Percentiles rank a stretch among this genome's conserved stretches.
These are phyloP conservation scores for Drosophila lowei DNA, from an alignment of 1,140 invertebrate species.

Conservation along the genomic window DNA sequence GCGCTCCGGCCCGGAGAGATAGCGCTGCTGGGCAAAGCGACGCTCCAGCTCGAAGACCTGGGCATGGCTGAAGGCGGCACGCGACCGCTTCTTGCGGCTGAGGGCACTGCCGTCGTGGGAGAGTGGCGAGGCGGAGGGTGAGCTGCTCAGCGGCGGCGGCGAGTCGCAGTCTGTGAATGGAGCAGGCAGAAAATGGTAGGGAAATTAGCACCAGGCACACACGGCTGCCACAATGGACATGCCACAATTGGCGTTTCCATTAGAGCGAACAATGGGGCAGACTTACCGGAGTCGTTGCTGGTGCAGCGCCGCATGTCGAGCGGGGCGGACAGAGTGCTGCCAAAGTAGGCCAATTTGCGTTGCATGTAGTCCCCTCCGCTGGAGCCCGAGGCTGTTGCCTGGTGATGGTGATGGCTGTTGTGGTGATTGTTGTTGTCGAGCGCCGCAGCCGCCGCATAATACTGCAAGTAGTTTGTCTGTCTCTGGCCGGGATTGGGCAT, in stretches of 20 bases:
- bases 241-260: constrained; percentile 35
- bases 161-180: constrained; percentile 75
- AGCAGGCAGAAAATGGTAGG: constrained; percentile 17
- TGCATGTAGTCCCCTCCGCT: constrained; percentile 58
- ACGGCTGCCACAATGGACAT: constrained; percentile 1
- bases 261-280: constrained; percentile 14
- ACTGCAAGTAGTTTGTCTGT: constrained; percentile 60
- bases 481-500: constrained; percentile 30
- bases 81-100: constrained; percentile 93
- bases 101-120: constrained; percentile 57
- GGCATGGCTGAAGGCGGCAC: constrained; percentile 97
- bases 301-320: constrained; percentile 82
- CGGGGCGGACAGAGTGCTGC: constrained; percentile 49
- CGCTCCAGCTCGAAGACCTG: constrained; percentile 97
- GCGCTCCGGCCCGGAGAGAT: constrained; percentile 96
- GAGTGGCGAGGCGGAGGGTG: constrained; percentile 67
- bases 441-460: constrained; percentile 61
- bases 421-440: constrained; percentile 67
- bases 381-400: constrained; percentile 30
- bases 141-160: constrained; percentile 72
- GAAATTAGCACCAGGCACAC: constrained; percentile 35
- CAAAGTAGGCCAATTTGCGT: constrained; percentile 76
- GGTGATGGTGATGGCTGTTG: constrained; percentile 8
- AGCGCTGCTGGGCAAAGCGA: constrained; percentile 96
- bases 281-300: constrained; percentile 82